Percentiles rank a stretch among this genome's conserved stretches.
Conservation (phyloP, 2,888 invertebrate genomes). For the Heliconius ethilla region DNA sequence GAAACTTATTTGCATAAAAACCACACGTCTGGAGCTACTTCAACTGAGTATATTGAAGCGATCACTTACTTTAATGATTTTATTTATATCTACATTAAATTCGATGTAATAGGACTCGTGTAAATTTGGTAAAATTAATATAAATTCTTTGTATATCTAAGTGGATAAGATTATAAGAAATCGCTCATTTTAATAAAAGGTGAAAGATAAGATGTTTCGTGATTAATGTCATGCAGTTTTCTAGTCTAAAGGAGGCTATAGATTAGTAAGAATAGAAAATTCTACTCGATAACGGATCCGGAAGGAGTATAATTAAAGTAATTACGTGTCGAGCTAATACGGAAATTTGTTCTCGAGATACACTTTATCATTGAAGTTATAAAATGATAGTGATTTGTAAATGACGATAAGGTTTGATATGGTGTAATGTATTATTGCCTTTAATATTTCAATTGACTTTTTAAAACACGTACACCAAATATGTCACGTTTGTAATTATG, state of each 20-base stretch:
- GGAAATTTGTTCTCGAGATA: conserved; percentile 36
- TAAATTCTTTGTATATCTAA: neutral
- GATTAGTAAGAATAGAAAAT: neutral
- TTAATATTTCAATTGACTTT: conserved; percentile 10
- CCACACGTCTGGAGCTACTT: conserved; percentile 18
- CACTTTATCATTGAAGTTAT: conserved; percentile 32
- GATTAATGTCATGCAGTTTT: neutral
- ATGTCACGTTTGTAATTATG: conserved; percentile 28
- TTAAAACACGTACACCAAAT: conserved; percentile 39
- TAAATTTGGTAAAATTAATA: neutral
- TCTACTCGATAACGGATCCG: conserved; percentile 20
- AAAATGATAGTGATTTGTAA: conserved; percentile 35
- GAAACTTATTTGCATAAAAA: conserved; percentile 37
- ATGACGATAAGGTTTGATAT: conserved; percentile 33
- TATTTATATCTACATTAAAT: neutral
- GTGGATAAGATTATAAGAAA: neutral
- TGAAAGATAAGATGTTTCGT: neutral
- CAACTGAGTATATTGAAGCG: conserved; percentile 21
- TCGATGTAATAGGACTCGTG: neutral
- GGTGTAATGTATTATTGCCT: neutral
- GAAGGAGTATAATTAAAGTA: conserved; percentile 31
- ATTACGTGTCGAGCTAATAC: conserved; percentile 14
- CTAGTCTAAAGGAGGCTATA: neutral
- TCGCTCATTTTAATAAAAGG: neutral
- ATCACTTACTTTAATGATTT: conserved; percentile 14